Conservation (phyloP, 2,888 invertebrate species). For the Dolichopus griseipennis region DNA sequence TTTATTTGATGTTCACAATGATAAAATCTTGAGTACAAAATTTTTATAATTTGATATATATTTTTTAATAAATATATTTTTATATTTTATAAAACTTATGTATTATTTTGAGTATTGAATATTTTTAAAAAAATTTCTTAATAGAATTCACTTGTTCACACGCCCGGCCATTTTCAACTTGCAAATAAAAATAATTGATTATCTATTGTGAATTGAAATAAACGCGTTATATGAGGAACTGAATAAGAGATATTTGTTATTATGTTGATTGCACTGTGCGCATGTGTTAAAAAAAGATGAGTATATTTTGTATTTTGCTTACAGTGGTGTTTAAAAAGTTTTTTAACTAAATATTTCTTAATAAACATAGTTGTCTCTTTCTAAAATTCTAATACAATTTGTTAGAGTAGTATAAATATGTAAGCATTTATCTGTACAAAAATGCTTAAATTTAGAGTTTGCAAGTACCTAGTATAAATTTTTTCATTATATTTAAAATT, state of each 20-base stretch:
- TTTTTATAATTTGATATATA: background rate
- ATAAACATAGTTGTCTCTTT: no score
- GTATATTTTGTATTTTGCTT: background rate
- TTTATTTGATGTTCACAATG: background rate
- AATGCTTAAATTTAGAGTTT: no score
- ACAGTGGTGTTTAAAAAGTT: background rate
- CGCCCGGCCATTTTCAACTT: slow-evolving; percentile 9
- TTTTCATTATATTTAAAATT: no score
- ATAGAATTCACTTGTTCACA: background rate
- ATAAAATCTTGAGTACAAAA: background rate
- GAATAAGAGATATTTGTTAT: background rate
- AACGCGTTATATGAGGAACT: background rate
- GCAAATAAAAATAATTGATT: background rate
- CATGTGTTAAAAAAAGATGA: slow-evolving; percentile 3
- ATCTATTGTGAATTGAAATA: background rate
- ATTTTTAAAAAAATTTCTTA: background rate
- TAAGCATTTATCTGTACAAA: no score
- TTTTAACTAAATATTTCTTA: no score
- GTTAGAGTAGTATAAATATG: no score
- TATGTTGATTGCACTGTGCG: background rate
- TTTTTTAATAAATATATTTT: background rate
- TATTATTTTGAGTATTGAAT: background rate
- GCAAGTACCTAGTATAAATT: no score
- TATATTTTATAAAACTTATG: background rate
- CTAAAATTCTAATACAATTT: no score